These are phyloP conservation scores for Molossus molossus DNA, from an alignment of 2,797 vertebrate species.

Conservation along the genomic window DNA sequence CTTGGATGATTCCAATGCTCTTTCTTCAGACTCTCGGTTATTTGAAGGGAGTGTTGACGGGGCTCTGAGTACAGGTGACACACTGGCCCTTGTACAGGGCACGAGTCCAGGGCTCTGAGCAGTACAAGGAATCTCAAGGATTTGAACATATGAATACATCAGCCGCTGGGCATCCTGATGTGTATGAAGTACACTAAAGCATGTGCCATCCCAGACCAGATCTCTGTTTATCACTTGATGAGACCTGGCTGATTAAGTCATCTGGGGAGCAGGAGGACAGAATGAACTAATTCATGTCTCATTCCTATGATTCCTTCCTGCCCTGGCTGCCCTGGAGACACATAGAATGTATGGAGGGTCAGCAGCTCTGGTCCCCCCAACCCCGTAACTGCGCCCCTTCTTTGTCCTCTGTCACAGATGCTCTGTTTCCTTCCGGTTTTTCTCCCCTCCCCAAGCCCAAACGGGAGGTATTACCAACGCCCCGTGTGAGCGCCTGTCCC, in stretches of 20 bases:
- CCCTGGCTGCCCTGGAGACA: background rate
- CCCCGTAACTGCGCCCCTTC: background rate
- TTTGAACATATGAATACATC: rapidly evolving
- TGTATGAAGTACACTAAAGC: background rate
- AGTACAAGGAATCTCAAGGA: background rate
- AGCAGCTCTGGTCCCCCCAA: background rate
- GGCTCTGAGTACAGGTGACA: too few relatives aligned
- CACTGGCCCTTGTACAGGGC: background rate
- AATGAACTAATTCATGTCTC: background rate
- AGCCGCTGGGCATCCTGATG: rapidly evolving
- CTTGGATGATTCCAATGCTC: background rate
- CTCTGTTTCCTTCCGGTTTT: background rate
- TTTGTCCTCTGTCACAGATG: background rate
- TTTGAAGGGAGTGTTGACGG: background rate
- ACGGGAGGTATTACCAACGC: rapidly evolving
- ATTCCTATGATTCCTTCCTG: background rate
- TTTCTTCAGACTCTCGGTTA: background rate
- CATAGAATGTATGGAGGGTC: rapidly evolving
- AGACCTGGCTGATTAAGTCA: background rate
- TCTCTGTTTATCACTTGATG: background rate
- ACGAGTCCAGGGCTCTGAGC: background rate
- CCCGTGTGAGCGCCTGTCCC: rapidly evolving
- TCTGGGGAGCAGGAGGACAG: background rate
- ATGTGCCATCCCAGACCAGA: background rate
- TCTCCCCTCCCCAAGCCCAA: too few relatives aligned